Base-by-base conservation (phyloP, 2,113 vertebrate genomes). In the Colaptes auratus region DNA sequence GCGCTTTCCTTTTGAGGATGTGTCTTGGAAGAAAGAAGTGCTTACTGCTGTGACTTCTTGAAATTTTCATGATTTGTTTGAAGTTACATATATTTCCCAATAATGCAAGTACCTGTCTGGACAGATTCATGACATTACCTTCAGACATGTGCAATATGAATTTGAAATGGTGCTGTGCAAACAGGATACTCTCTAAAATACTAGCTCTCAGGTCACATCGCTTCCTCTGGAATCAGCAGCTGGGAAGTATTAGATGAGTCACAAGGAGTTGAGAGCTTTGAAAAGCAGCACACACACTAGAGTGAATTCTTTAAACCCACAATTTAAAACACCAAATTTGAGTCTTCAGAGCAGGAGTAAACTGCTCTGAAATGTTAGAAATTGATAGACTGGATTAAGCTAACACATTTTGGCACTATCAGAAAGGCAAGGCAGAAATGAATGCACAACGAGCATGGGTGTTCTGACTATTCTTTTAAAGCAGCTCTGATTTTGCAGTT, bases 161-260 rank as follows among this genome's bases (percentile, higher is more conserved):
- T 93, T 66, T 92, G 72, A 91, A 89, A 79, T 56, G 52, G 21
- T 30, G 25, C 72, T 79, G 56, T 82, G 52, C 83, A 95, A 95
- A 95, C 79, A 94, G 73, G 78, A 86, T 95, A 92, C 86, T 85
- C 60, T 94, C 61, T 88, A 64, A 91, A 92, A 88, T 30, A 84
- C 92, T 55, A 93, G 63, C 85, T 93, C 77, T 52, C 92, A 42
- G 70, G 63, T 94, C 88, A 83, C 61, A 65, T 93, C 39, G 95
- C 42, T 95, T 95, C 82, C 87, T 93, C 76, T 89, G 71, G 78
- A 92, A 95, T 87, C 77, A 55, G 73, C 88, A 93, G 93, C 79
- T 96, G 96, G 87, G 90, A 88, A 92, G 86, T 74, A 92, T 88
- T 90, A 92, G 60, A 87, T 94, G 87, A 96, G 78, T 94, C 95